phyloP scores from a whole-genome alignment of 2,888 invertebrate genomes.

The Margaritifera margaritifera region DNA sequence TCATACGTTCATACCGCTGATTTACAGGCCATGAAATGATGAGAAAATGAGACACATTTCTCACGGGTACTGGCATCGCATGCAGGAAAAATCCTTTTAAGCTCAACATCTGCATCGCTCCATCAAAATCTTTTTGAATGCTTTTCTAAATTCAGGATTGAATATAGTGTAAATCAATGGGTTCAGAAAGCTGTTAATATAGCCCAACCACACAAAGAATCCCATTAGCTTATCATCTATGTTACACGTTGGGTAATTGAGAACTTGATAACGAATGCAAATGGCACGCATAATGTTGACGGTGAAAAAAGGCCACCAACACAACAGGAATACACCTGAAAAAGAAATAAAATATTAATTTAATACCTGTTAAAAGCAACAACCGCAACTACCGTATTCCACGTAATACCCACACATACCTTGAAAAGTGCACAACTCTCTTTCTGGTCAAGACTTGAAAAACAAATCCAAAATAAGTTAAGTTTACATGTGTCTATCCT shows the following conservation, averaged over 20 bases:
- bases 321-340: slow-evolving; percentile 97
- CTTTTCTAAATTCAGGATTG: slow-evolving; percentile 91
- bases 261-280: slow-evolving; percentile 81
- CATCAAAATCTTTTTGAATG: slow-evolving; percentile 91
- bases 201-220: slow-evolving; percentile 95
- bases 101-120: slow-evolving; percentile 38
- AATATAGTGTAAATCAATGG: slow-evolving; percentile 77
- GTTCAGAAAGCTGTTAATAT: slow-evolving; percentile 91
- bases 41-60: not conserved
- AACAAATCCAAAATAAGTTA: no score
- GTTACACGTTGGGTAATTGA: slow-evolving; percentile 81
- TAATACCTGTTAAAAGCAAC: not conserved
- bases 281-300: slow-evolving; percentile 98
- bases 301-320: slow-evolving; percentile 99
- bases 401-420: not conserved
- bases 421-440: no score
- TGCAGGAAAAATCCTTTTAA: no score
- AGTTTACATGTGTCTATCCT: no score
- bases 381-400: not conserved
- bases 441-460: no score
- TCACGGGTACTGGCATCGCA: not conserved
- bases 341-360: slow-evolving; percentile 42
- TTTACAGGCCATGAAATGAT: no score
- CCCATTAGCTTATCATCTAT: slow-evolving; percentile 62
- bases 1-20: no score